Percentiles rank a stretch among this genome's conserved stretches.
Evolutionary conservation across 2,113 vertebrate species (phyloP).

Genomic region (Pseudorectes ferrugineus): DNA sequence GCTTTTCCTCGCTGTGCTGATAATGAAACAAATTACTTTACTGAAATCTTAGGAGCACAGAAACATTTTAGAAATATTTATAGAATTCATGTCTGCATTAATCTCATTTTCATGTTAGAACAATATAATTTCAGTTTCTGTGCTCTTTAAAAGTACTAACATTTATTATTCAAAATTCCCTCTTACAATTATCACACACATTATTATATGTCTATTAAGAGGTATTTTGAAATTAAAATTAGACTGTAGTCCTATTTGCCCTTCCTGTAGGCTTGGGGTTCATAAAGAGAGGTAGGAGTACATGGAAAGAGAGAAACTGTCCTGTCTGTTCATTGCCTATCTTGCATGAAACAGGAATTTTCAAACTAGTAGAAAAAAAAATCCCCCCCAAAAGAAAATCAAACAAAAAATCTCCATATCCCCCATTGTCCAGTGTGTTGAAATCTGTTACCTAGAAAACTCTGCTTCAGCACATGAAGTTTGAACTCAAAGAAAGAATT

Average conservation of each 20-base stretch:
- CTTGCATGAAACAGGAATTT: neutral
- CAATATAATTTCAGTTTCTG: neutral
- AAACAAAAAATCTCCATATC: neutral
- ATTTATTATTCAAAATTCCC: neutral
- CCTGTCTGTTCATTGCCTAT: neutral
- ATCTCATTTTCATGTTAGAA: neutral
- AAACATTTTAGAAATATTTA: neutral
- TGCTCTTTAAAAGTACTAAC: neutral
- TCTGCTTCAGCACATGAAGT: neutral
- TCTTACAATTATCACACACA: neutral
- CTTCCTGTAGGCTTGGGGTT: neutral
- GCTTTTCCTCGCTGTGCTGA: neutral
- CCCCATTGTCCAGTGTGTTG: fast-evolving
- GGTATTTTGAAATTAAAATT: neutral
- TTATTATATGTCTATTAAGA: neutral
- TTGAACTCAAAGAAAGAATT: neutral
- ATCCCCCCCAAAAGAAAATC: fast-evolving
- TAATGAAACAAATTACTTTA: neutral
- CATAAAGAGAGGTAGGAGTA: neutral
- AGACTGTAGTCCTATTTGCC: neutral
- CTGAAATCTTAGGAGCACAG: neutral
- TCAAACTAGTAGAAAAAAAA: neutral
- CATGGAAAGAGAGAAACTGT: neutral
- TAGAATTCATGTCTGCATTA: neutral
- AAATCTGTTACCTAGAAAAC: neutral